These are phyloP conservation scores for Drosophila pseudotalamancana DNA, from an alignment of 2,888 invertebrate genomes.

Conservation along the genomic window DNA sequence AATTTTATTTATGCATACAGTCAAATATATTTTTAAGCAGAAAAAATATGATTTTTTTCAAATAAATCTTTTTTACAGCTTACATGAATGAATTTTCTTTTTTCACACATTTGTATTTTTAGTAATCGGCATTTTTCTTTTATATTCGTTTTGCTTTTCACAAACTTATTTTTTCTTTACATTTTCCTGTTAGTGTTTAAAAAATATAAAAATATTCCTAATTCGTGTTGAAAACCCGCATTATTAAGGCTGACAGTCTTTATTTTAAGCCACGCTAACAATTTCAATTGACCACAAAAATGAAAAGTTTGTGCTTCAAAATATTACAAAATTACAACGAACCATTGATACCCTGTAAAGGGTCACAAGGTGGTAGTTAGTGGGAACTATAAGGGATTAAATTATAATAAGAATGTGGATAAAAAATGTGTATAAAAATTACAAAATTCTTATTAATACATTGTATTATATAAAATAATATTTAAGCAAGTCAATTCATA, in stretches of 20 bases:
- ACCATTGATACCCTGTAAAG: too few species aligned
- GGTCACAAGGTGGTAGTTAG: too few species aligned
- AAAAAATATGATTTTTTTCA: background rate
- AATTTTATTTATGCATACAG: too few species aligned
- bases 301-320: background rate
- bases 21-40: too few species aligned
- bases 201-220: background rate
- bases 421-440: too few species aligned
- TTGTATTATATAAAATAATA: too few species aligned
- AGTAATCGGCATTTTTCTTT: background rate
- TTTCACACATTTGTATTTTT: background rate
- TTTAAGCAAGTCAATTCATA: too few species aligned
- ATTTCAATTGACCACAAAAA: background rate
- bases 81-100: background rate
- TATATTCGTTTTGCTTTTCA: background rate
- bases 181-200: background rate
- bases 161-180: background rate
- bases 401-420: too few species aligned
- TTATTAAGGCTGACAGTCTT: background rate
- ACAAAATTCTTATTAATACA: too few species aligned
- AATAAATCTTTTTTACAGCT: conserved; percentile 4
- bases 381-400: too few species aligned
- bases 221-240: background rate
- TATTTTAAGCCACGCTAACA: background rate
- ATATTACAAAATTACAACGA: background rate